phyloP scores from a whole-genome alignment of 1,140 invertebrate species.

The Bombus ignitus region DNA sequence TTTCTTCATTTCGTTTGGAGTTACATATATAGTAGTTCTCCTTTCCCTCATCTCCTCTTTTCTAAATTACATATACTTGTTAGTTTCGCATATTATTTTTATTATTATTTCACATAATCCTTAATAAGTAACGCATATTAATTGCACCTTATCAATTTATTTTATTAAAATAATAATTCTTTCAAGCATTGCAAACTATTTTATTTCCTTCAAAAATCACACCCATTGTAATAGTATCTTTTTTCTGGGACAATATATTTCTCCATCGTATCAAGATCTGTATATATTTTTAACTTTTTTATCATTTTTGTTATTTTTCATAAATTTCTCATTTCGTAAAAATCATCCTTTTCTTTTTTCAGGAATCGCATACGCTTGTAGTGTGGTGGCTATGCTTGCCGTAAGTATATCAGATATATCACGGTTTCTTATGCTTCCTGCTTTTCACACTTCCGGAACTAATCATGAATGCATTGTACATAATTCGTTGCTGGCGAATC shows the following conservation, averaged over 20 bases:
- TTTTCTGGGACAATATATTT: not conserved
- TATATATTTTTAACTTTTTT: not conserved
- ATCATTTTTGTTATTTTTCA: not conserved
- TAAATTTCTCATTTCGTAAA: not conserved
- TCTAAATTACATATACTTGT: not conserved
- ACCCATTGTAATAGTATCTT: not conserved
- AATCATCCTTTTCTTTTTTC: slow-evolving; percentile 35
- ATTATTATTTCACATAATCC: not conserved
- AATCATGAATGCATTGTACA: slow-evolving; percentile 18
- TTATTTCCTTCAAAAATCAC: too few relatives aligned
- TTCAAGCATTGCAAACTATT: not conserved
- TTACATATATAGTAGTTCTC: not conserved
- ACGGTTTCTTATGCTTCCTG: slow-evolving; percentile 33
- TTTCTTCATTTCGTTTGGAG: not conserved
- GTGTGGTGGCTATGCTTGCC: slow-evolving; percentile 55
- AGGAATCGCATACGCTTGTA: slow-evolving; percentile 60
- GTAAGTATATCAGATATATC: slow-evolving; percentile 59
- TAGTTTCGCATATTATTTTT: not conserved
- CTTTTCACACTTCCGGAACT: slow-evolving; percentile 35
- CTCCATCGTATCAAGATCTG: not conserved
- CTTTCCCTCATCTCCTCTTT: not conserved
- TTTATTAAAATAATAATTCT: not conserved
- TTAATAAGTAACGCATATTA: not conserved
- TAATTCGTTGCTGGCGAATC: not conserved
- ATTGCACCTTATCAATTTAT: not conserved